These are phyloP conservation scores for Mesoligia furuncula DNA, from an alignment of 2,888 invertebrate genomes.

Conservation along the genomic window DNA sequence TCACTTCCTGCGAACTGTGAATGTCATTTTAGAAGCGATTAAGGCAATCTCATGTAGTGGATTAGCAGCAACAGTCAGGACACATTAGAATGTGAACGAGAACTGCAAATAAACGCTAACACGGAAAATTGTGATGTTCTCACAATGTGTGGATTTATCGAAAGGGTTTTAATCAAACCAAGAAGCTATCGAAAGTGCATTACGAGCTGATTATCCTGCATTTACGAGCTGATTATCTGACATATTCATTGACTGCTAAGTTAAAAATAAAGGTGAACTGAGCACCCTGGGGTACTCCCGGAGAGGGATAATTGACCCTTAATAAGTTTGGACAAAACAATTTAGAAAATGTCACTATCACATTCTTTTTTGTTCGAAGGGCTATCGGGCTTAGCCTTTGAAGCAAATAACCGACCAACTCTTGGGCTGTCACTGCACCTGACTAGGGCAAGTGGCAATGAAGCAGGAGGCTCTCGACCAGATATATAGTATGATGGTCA, in stretches of 20 bases:
- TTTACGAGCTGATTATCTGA: background rate
- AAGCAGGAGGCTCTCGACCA: background rate
- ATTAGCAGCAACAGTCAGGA: constrained; percentile 31
- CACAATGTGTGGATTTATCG: background rate
- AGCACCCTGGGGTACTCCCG: too few relatives aligned
- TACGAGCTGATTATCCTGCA: background rate
- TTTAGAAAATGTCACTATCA: background rate
- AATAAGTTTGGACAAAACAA: background rate
- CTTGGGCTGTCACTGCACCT: background rate
- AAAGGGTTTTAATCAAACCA: background rate
- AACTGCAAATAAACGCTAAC: background rate
- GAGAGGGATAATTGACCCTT: background rate
- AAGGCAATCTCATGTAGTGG: constrained; percentile 38
- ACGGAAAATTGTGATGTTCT: background rate
- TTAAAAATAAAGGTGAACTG: background rate
- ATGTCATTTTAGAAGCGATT: constrained; percentile 50
- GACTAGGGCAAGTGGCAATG: background rate
- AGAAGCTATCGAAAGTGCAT: background rate
- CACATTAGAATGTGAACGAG: constrained; percentile 21
- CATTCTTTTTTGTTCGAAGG: background rate
- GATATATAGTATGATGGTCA: background rate
- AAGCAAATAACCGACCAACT: background rate
- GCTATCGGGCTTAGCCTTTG: background rate
- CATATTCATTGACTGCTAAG: too few relatives aligned
- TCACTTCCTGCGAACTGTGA: constrained; percentile 51